These are phyloP conservation scores for Conger conger DNA, from an alignment of 2,113 vertebrate genomes.

Conservation along the genomic window DNA sequence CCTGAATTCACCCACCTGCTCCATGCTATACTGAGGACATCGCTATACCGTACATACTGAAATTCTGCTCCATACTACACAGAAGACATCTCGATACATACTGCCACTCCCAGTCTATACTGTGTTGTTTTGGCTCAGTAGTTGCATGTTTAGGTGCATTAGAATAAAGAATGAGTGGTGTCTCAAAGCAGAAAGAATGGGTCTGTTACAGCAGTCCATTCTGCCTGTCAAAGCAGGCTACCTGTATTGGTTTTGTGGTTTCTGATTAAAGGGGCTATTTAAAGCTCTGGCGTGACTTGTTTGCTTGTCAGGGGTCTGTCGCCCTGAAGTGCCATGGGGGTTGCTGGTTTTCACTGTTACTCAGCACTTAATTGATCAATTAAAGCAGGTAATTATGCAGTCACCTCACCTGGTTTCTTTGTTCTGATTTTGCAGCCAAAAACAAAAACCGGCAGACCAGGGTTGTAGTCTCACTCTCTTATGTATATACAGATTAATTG, in stretches of 20 bases:
- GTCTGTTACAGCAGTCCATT: neutral
- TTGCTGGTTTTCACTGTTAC: too few relatives aligned
- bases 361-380: too few relatives aligned
- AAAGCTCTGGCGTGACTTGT: neutral
- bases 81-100: neutral
- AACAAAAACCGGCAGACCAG: too few relatives aligned
- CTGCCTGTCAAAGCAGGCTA: neutral
- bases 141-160: neutral
- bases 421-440: too few relatives aligned
- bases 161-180: neutral
- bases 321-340: too few relatives aligned
- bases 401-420: too few relatives aligned
- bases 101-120: neutral
- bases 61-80: neutral
- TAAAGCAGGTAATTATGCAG: too few relatives aligned
- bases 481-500: neutral
- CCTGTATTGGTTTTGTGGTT: neutral
- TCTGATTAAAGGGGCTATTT: slow-evolving; percentile 1
- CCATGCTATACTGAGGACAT: too few relatives aligned
- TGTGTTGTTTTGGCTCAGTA: neutral
- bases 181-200: neutral
- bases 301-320: neutral
- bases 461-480: too few relatives aligned
- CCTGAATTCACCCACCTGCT: too few relatives aligned
- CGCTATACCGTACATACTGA: too few relatives aligned